These are phyloP conservation scores for Temnothorax rugatulus DNA, from an alignment of 2,888 invertebrate species.

Conservation along the genomic window DNA sequence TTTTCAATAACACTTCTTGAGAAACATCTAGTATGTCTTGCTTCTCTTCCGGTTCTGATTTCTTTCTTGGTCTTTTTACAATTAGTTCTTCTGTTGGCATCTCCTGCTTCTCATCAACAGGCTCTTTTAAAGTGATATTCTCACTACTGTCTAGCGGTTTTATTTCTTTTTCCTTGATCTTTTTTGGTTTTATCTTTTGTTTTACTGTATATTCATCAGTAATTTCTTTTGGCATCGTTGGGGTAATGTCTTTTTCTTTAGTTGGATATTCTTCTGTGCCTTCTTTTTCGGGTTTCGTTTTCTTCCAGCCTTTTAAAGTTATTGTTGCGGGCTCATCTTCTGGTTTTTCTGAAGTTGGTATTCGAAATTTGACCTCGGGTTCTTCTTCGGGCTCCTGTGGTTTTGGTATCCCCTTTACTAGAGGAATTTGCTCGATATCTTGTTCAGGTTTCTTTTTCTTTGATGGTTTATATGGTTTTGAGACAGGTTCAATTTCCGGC, in stretches of 20 bases:
- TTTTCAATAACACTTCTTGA: too few species aligned
- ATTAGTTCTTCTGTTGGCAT: too few species aligned
- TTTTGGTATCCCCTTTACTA: slow-evolving; percentile 85
- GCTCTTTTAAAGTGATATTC: too few species aligned
- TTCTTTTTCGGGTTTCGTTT: slow-evolving; percentile 80
- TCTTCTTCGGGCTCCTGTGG: slow-evolving; percentile 85
- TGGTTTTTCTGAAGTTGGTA: slow-evolving; percentile 80
- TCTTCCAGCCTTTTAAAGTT: slow-evolving; percentile 82
- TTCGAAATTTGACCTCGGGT: slow-evolving; percentile 85
- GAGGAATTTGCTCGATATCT: slow-evolving; percentile 81
- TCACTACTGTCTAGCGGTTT: too few species aligned
- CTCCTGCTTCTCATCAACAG: too few species aligned
- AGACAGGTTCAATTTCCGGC: slow-evolving; percentile 81
- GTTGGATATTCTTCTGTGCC: slow-evolving; percentile 77
- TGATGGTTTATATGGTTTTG: slow-evolving; percentile 78
- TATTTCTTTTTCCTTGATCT: slow-evolving; percentile 67
- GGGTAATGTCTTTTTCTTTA: slow-evolving; percentile 71
- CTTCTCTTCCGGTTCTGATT: too few species aligned
- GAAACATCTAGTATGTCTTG: too few species aligned
- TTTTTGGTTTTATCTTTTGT: slow-evolving; percentile 22
- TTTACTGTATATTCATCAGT: slow-evolving; percentile 21
- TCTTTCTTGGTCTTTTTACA: too few species aligned
- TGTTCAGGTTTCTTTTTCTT: slow-evolving; percentile 82
- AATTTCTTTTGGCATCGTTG: slow-evolving; percentile 24
- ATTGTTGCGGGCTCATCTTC: slow-evolving; percentile 83